Conservation (phyloP, 2,797 vertebrate species). For the Gephyroberyx darwinii region DNA sequence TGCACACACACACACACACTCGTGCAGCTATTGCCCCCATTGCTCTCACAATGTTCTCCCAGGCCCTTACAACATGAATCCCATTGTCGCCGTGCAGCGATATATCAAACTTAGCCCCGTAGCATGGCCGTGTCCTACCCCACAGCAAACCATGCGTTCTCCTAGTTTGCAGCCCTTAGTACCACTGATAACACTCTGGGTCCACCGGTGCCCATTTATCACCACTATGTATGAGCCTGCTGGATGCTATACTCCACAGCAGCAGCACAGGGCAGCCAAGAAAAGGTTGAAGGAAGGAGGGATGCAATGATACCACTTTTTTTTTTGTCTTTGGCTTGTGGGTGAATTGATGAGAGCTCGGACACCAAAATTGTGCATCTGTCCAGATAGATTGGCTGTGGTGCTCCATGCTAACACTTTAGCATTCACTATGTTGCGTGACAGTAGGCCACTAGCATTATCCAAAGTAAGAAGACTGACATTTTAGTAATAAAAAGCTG, state of each 20-base stretch:
- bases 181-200: constrained; percentile 51
- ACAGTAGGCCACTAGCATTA: no score
- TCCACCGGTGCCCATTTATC: constrained; percentile 53
- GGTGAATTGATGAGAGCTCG: no score
- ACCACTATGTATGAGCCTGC: constrained; percentile 34
- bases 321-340: neutral
- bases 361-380: no score
- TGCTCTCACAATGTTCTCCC: constrained; percentile 10
- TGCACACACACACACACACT: constrained; percentile 30
- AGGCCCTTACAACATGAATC: constrained; percentile 43
- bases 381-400: no score
- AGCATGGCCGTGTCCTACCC: constrained; percentile 42
- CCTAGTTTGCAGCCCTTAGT: constrained; percentile 44
- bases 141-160: constrained; percentile 42
- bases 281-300: neutral
- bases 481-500: no score
- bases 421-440: no score
- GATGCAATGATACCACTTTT: neutral
- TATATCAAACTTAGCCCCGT: constrained; percentile 55
- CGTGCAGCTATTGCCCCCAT: constrained; percentile 27
- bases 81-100: constrained; percentile 29
- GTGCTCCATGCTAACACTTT: no score
- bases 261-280: neutral
- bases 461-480: no score
- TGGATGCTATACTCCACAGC: neutral